Percentiles rank a stretch among this genome's conserved stretches.
Conservation (phyloP, 2,113 vertebrate genomes). For the Lasiurus borealis region DNA sequence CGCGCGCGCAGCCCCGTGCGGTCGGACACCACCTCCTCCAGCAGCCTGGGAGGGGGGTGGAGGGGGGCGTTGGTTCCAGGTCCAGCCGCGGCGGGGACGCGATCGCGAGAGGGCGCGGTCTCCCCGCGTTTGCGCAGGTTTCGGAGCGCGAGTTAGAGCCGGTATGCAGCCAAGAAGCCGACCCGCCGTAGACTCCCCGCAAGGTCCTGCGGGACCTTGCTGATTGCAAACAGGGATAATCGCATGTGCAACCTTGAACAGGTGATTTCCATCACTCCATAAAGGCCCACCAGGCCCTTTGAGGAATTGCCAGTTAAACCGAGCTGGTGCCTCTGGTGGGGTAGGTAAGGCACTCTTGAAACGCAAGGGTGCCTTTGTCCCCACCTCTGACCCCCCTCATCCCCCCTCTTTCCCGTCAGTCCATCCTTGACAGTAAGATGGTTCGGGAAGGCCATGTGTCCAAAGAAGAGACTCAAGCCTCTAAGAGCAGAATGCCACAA, state of each 20-base stretch:
- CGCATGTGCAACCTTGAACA: background rate
- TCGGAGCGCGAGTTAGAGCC: background rate
- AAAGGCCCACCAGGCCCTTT: background rate
- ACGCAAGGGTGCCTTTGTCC: background rate
- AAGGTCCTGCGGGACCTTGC: background rate
- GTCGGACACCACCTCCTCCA: background rate
- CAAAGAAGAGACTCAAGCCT: background rate
- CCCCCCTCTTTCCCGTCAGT: background rate
- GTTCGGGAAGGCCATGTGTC: background rate
- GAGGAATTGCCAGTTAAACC: background rate
- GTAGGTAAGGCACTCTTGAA: background rate
- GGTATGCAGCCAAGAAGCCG: rapidly evolving
- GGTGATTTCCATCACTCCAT: background rate
- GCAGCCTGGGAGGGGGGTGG: background rate
- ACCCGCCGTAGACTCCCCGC: rapidly evolving
- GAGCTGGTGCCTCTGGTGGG: background rate
- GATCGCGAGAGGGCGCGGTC: background rate
- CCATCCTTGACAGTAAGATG: background rate
- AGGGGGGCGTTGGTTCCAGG: too few relatives aligned
- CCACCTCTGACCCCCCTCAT: too few relatives aligned
- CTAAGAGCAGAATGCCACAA: background rate
- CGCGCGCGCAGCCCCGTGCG: background rate
- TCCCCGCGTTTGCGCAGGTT: background rate
- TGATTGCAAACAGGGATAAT: background rate
- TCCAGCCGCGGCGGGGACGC: background rate